Base-by-base conservation (phyloP, 2,797 vertebrate species). In the Merluccius polli region DNA sequence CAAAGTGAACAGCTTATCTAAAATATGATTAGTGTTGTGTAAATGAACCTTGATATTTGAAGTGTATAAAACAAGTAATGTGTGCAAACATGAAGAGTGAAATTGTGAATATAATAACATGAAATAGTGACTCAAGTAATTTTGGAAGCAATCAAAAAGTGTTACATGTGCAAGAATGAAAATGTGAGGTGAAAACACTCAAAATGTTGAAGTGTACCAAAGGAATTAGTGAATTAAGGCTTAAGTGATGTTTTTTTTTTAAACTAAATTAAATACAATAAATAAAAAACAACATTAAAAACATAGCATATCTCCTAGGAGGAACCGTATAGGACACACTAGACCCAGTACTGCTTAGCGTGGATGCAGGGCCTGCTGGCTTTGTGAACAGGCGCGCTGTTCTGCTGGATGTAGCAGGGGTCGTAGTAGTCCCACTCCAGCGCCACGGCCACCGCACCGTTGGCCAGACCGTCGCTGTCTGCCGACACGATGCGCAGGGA, bases 311-410 rank as follows among this genome's bases (percentile, higher is more conserved):
- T 65, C n/a, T 27, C 59, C 10, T 65, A 65, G 9, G 11, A n/a
- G 5, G 52, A n/a, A 9, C 21, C 21, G 11, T 16, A 27, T 16
- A 13, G 4, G 59, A 41, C 0, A 0, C 0, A 1, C 91, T 79
- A 95, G 3, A 96, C 94, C 95, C 94, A 95, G 87, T 95, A 95
- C 81, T 95, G 95, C 81, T 94, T 95, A 70, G 84, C 88, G 81
- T 94, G 92, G 76, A 95, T 78, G 1, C 85, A 82, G 21, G 94
- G 92, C 74, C 87, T 82, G 67, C 89, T 92, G 74, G 83, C 85
- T 76, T 90, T 88, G 16, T 92, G 92, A 79, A 87, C 92, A 32
- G 90, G 88, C 10, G 94, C 74, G 68, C 93, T 88, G 73, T 95
- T 95, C 82, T 94, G 93, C 44, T 87, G 93, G 84, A 95, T 93